These are phyloP conservation scores for Leptothorax acervorum DNA, from an alignment of 2,888 invertebrate species.

Conservation along the genomic window DNA sequence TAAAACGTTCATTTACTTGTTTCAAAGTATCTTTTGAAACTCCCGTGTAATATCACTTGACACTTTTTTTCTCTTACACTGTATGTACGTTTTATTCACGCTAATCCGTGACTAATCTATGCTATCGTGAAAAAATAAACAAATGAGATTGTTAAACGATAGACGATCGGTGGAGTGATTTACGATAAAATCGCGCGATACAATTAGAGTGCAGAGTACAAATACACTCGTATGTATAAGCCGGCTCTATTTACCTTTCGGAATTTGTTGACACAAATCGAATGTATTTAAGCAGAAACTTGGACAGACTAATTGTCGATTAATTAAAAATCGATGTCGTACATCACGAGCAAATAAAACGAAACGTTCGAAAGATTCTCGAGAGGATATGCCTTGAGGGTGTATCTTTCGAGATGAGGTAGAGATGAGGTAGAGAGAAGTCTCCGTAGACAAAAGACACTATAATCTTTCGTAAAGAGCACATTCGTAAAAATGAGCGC, in stretches of 20 bases:
- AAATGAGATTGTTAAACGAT: neutral
- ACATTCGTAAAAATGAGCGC: slow-evolving; percentile 2
- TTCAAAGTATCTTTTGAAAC: neutral
- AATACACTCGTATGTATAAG: slow-evolving; percentile 35
- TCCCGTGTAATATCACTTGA: neutral
- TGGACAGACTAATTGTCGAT: slow-evolving; percentile 25
- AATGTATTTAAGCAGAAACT: slow-evolving; percentile 48
- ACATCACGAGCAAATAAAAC: slow-evolving; percentile 36
- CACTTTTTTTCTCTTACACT: neutral
- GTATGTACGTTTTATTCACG: neutral
- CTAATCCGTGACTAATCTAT: neutral
- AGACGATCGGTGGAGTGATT: slow-evolving; percentile 5
- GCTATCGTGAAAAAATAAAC: neutral
- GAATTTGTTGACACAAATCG: slow-evolving; percentile 30
- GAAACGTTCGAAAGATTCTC: slow-evolving; percentile 42
- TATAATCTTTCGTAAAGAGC: slow-evolving; percentile 27
- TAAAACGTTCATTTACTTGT: no score
- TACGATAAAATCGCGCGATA: slow-evolving; percentile 2
- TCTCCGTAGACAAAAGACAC: slow-evolving; percentile 29
- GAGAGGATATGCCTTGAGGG: neutral
- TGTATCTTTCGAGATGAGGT: slow-evolving; percentile 19
- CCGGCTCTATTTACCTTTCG: slow-evolving; percentile 45
- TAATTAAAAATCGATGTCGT: slow-evolving; percentile 51
- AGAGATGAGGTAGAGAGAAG: no score
- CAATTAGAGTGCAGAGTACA: slow-evolving; percentile 39